These are phyloP conservation scores for Podarcis lilfordi DNA, from an alignment of 2,797 vertebrate species.

Conservation along the genomic window DNA sequence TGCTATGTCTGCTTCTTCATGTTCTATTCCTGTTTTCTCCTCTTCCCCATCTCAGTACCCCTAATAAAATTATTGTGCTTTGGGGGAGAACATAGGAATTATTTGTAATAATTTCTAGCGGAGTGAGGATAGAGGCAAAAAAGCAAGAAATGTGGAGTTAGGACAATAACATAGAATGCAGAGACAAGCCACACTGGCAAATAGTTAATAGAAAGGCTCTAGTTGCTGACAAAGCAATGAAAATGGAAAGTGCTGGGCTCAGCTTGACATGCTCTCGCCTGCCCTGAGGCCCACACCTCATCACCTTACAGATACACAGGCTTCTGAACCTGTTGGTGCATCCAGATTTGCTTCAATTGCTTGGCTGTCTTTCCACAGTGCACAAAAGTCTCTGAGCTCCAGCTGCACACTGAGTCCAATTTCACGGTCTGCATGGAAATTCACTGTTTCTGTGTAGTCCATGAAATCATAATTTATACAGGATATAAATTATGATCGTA, in stretches of 20 bases:
- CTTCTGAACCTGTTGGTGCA: not conserved
- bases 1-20: not conserved
- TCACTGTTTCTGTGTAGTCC: conserved; percentile 18
- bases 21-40: not conserved
- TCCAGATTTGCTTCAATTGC: not conserved
- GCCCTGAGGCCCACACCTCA: not conserved
- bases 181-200: not conserved
- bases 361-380: not conserved
- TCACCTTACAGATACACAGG: not conserved
- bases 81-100: not conserved
- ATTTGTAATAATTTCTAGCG: not conserved
- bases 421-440: conserved; percentile 9
- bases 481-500: not conserved
- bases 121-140: too few relatives aligned
- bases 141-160: not conserved
- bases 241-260: not conserved
- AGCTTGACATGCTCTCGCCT: not conserved
- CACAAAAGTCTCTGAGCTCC: not conserved
- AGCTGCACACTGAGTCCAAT: conserved; percentile 22
- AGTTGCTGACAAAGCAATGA: not conserved
- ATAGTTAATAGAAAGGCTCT: not conserved
- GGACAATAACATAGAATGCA: not conserved
- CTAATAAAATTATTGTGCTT: not conserved
- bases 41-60: not conserved
- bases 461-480: conserved; percentile 24